Evolutionary conservation across 2,113 vertebrate species (phyloP).

Genomic region (Lepus americanus): DNA sequence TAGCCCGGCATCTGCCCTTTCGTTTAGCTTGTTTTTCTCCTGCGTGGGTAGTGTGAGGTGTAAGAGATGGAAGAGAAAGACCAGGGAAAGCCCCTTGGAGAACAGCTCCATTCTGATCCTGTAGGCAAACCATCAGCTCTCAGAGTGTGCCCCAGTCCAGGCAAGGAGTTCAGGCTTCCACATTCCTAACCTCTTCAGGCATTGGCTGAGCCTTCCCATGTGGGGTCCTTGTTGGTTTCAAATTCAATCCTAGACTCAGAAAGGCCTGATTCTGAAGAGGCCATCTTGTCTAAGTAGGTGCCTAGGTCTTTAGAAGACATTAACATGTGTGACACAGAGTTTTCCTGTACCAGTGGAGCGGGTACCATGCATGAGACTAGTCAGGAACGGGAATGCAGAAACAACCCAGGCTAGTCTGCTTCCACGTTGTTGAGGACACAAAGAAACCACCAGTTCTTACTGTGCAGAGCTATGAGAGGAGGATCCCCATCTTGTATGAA

Average conservation of each 20-base stretch:
- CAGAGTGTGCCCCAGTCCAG: background rate
- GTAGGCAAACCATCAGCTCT: background rate
- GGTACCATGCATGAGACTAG: background rate
- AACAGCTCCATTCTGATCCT: background rate
- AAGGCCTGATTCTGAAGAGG: background rate
- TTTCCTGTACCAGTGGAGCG: background rate
- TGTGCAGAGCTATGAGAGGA: background rate
- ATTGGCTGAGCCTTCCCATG: background rate
- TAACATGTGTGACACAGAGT: background rate
- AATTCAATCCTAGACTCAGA: background rate
- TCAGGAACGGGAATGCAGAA: background rate
- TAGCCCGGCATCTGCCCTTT: background rate
- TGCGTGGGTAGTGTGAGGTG: background rate
- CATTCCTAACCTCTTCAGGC: background rate
- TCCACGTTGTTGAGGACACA: background rate
- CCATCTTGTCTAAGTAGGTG: background rate
- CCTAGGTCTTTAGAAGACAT: background rate
- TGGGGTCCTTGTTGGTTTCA: background rate
- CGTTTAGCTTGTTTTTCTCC: background rate
- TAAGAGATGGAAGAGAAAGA: background rate
- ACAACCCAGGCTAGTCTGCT: background rate
- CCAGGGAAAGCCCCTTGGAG: accelerated
- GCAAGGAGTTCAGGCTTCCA: background rate
- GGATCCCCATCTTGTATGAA: background rate
- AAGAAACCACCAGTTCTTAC: background rate